These are phyloP conservation scores for Cotesia vestalis DNA, from an alignment of 1,140 invertebrate genomes.

Conservation along the genomic window DNA sequence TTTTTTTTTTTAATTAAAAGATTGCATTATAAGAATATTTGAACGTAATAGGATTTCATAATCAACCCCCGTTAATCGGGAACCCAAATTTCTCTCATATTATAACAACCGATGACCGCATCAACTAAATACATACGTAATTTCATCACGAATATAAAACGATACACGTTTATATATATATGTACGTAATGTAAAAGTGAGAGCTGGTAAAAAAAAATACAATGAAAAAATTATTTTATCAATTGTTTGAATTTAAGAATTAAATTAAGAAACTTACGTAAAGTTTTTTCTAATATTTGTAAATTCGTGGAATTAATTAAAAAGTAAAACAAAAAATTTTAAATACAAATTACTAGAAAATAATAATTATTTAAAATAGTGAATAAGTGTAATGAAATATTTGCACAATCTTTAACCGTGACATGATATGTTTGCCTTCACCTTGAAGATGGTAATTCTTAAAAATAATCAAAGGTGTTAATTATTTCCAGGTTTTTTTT, in stretches of 20 bases:
- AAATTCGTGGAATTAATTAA: too few relatives aligned
- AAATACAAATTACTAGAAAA: constrained; percentile 1
- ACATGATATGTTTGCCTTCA: constrained; percentile 10
- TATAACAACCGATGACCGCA: constrained; percentile 18
- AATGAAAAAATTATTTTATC: too few relatives aligned
- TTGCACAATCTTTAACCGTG: constrained; percentile 24
- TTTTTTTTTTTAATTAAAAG: background rate
- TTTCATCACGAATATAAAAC: constrained; percentile 29
- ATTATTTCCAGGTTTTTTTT: constrained; percentile 4
- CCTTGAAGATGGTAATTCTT: constrained; percentile 26
- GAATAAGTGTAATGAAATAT: constrained; percentile 6
- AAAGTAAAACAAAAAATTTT: constrained; percentile 1
- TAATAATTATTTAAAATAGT: background rate
- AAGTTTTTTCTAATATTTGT: too few relatives aligned
- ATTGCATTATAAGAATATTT: constrained; percentile 22
- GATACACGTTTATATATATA: background rate
- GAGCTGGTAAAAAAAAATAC: background rate
- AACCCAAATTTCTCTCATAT: constrained; percentile 37
- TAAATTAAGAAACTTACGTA: too few relatives aligned
- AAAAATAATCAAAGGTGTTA: constrained; percentile 29
- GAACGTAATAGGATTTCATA: constrained; percentile 34
- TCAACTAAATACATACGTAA: constrained; percentile 6
- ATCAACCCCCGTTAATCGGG: constrained; percentile 30
- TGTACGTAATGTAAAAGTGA: constrained; percentile 13
- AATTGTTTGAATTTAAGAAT: too few relatives aligned